These are phyloP conservation scores for Neolamprologus fasciatus DNA, from an alignment of 2,113 vertebrate species.

Conservation along the genomic window DNA sequence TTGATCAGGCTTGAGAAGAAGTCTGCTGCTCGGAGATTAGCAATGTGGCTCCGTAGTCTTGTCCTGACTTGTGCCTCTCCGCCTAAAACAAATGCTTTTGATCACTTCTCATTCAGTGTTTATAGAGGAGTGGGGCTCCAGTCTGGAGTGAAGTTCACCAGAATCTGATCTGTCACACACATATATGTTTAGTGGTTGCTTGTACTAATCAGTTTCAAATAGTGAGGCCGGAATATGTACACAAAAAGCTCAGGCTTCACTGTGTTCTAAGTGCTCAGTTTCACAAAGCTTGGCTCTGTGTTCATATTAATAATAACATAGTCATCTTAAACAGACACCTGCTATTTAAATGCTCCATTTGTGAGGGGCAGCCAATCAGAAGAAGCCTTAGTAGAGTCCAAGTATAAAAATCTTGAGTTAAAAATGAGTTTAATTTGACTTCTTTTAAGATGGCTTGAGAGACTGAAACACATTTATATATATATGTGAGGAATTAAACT, in stretches of 20 bases:
- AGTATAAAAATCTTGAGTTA: background rate
- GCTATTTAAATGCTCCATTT: background rate
- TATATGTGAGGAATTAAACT: background rate
- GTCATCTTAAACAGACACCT: background rate
- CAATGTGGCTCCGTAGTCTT: conserved; percentile 55
- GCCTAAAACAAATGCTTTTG: conserved; percentile 65
- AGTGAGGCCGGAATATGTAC: background rate
- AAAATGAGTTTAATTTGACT: background rate
- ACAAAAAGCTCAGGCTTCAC: background rate
- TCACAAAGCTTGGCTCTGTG: background rate
- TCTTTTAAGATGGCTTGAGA: background rate
- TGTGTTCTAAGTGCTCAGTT: background rate
- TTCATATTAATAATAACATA: background rate
- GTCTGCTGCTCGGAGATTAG: conserved; percentile 40
- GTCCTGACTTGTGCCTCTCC: conserved; percentile 16
- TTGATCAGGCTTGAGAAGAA: conserved; percentile 44
- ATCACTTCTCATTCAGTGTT: conserved; percentile 32
- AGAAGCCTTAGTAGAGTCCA: background rate
- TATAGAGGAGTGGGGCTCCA: background rate
- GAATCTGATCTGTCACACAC: background rate
- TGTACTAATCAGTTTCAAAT: background rate
- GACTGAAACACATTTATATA: background rate
- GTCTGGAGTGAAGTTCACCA: background rate
- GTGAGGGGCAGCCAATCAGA: background rate
- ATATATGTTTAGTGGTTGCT: background rate